Base-by-base conservation (phyloP, 1,140 invertebrate species). In the Drosophila watanabei region DNA sequence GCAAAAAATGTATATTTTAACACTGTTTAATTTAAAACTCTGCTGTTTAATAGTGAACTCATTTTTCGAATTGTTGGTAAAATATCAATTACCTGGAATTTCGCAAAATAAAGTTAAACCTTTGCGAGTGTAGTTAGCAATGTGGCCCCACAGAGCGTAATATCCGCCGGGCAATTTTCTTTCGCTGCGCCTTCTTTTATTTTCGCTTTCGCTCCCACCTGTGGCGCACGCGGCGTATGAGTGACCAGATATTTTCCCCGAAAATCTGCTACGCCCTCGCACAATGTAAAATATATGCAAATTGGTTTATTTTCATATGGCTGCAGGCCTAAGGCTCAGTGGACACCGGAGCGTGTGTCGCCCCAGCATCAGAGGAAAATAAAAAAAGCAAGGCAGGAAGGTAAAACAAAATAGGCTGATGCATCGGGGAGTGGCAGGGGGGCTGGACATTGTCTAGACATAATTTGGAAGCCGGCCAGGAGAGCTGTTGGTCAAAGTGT, bases 251-350 rank as follows among this genome's bases (percentile, higher is more conserved):
- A 73, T 73, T 41, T 73, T 61, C 54, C 30, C 51, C n/a, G 46
- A 79, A 83, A 85, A 73, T 75, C 49, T 69, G 32, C 52, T 33
- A 10, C 45, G 45, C 56, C 28, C 41, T 20, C 35, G 51, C 56
- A 54, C 57, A 79, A 70, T 75, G 64, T 63, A 82, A 86, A 90
- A 77, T 84, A 79, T 90, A 89, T 89, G 86, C 86, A 89, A 89
- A 89, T 89, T 86, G 81, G 82, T 70, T 79, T 86, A 89, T 90
- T 90, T 90, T 83, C 75, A 82, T 89, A 84, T 90, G 87, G 57
- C 54, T 72, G 24, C 18, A 43, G 56, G 59, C 43, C 51, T 43
- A 41, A 49, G 70, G 59, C 73, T 43, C n/a, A 37, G 37, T 61
- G 41, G 56, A 60, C 49, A 49, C 37, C 62, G 48, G 52, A 58